Base-by-base conservation (phyloP, 92 coral and sea anemone species). In the Chrysogorgia sp. region DNA sequence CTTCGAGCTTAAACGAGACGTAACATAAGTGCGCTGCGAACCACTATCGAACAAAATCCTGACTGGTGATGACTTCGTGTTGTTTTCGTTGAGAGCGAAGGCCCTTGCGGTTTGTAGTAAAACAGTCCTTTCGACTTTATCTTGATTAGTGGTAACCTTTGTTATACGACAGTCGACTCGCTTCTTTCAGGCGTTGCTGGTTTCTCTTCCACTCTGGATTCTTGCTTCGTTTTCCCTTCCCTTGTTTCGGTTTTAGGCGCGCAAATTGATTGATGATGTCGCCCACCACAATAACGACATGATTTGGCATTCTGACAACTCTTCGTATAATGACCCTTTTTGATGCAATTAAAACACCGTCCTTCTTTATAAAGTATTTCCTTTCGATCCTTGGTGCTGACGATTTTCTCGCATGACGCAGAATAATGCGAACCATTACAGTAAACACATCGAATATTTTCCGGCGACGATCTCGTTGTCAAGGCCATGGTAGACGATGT, bases 31-130 rank as follows among this genome's bases (percentile, higher is more conserved):
- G 31, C 61, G 82, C 28, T 43, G 67, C 31, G 61, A 63, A 33
- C 68, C 77, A 37, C 40, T 67, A 63, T 79, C 84, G 66, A 79
- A 79, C 10, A 77, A 57, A 22, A 75, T 53, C 12, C 57, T 63
- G 19, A 75, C 81, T 2, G 81, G 81, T 34, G 45, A 47, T 55
- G 81, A 58, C 59, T 23, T 52, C 26, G 59, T 3, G 56, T 77
- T 77, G 3, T 56, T 32, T 0, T 67, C 40, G 47, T 77, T 77
- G 53, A 40, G 15, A 3, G 82, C 82, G 45, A 40, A 23, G 57
- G 71, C 63, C 40, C 72, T 77, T 40, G 63, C 82, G 24, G 82
- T 77, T 10, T 77, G 74, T 8, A 75, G 37, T 6, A 75, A 21
- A 49, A 35, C 72, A 62, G 82, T 77, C 53, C 72, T 69, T 59